Conservation (phyloP, 2,113 vertebrate genomes). For the Cricetomys ansorgei region DNA sequence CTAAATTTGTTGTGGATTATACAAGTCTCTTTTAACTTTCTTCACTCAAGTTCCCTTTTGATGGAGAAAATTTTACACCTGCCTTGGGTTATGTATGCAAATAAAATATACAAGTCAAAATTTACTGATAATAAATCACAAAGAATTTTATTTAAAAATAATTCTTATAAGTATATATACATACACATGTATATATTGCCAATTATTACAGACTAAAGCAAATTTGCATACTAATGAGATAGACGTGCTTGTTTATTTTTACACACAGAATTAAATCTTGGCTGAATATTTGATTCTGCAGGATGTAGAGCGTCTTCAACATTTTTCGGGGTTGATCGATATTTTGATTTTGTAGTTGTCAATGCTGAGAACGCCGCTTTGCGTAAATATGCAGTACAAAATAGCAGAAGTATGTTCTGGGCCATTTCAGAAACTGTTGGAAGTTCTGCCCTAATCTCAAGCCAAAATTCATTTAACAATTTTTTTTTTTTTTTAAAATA, state of each 20-base stretch:
- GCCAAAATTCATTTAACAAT: neutral
- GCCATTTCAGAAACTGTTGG: neutral
- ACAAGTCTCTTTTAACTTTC: too few species aligned
- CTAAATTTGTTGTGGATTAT: neutral
- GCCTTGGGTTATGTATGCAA: neutral
- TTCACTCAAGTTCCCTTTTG: neutral
- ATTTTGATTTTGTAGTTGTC: constrained; percentile 12
- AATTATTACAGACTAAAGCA: neutral
- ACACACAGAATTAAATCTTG: neutral
- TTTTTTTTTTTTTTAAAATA: neutral
- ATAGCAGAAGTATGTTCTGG: neutral
- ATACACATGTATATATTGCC: neutral
- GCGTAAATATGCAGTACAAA: neutral
- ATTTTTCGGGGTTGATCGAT: constrained; percentile 29
- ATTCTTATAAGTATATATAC: neutral
- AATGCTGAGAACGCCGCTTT: neutral
- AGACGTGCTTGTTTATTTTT: neutral
- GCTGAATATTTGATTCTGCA: neutral
- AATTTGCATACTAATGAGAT: neutral
- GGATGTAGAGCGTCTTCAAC: neutral
- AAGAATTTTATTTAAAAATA: neutral
- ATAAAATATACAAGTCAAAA: neutral
- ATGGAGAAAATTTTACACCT: neutral
- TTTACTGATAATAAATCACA: neutral
- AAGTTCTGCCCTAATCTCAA: neutral